A percentile compares a stretch with the other conserved stretches of the same genome.
phyloP scores from a whole-genome alignment of 2,888 invertebrate species.

The Protodeltote pygarga region DNA sequence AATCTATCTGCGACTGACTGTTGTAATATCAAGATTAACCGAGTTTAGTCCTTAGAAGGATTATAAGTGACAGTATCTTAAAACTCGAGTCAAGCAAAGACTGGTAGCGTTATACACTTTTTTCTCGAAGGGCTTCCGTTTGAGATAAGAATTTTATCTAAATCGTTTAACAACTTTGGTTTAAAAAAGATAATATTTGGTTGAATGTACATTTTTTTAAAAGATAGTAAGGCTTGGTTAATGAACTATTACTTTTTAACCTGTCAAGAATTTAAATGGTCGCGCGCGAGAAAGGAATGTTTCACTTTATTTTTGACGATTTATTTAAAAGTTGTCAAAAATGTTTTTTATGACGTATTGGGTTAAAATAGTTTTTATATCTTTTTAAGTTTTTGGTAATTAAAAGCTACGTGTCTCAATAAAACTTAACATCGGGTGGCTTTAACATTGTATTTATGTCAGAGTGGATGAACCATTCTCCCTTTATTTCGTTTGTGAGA shows the following conservation, averaged over 20 bases:
- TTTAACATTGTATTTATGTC: too few species aligned
- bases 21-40: background rate
- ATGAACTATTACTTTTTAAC: background rate
- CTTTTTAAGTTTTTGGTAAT: too few species aligned
- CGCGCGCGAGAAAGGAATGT: too few species aligned
- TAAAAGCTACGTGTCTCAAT: too few species aligned
- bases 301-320: too few species aligned
- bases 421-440: too few species aligned
- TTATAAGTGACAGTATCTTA: background rate
- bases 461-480: too few species aligned
- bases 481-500: too few species aligned
- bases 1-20: background rate
- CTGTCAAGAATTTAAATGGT: too few species aligned
- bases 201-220: constrained; percentile 22
- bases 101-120: constrained; percentile 35
- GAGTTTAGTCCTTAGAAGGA: background rate
- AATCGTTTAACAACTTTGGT: constrained; percentile 39
- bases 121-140: constrained; percentile 31
- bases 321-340: too few species aligned
- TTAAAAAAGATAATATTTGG: constrained; percentile 26
- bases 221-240: constrained; percentile 13
- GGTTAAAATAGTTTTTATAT: too few species aligned
- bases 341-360: too few species aligned
- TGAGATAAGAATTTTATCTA: constrained; percentile 41
- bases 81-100: constrained; percentile 17